Evolutionary conservation across 1,140 invertebrate species (phyloP).

Genomic region (Probaryconus sp.): DNA sequence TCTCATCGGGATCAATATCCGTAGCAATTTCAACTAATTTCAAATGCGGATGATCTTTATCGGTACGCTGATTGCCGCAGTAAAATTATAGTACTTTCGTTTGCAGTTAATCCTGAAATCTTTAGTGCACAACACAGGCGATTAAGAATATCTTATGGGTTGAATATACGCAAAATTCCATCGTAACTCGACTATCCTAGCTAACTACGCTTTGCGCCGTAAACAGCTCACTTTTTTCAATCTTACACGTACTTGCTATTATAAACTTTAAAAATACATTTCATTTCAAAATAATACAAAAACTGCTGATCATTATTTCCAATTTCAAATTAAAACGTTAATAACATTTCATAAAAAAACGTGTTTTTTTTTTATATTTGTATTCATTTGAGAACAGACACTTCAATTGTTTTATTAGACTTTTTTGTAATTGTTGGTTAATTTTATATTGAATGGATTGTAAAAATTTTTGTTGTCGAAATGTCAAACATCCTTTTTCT

Average conservation of each 20-base stretch:
- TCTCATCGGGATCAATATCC: constrained; percentile 44
- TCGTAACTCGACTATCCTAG: constrained; percentile 25
- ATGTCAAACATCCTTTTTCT: constrained; percentile 23
- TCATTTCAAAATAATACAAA: constrained; percentile 17
- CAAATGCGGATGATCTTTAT: constrained; percentile 59
- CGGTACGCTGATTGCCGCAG: constrained; percentile 53
- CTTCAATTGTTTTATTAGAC: neutral
- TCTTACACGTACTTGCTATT: constrained; percentile 13
- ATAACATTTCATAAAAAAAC: constrained; percentile 1
- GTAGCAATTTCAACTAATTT: constrained; percentile 51
- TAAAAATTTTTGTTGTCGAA: neutral
- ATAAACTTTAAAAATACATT: constrained; percentile 16
- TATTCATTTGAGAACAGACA: no score
- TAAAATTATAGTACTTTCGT: constrained; percentile 64
- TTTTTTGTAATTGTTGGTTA: neutral
- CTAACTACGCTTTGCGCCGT: constrained; percentile 19
- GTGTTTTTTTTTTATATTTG: no score
- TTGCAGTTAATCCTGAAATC: constrained; percentile 60
- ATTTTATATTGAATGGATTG: neutral
- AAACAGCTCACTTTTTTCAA: constrained; percentile 27
- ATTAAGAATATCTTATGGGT: constrained; percentile 65
- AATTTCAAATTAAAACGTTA: constrained; percentile 12
- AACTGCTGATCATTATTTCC: constrained; percentile 37
- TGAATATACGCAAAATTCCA: constrained; percentile 42
- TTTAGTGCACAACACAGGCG: constrained; percentile 49